Evolutionary conservation across 2,797 vertebrate genomes (phyloP).

Genomic region (Gadopsis marmoratus): DNA sequence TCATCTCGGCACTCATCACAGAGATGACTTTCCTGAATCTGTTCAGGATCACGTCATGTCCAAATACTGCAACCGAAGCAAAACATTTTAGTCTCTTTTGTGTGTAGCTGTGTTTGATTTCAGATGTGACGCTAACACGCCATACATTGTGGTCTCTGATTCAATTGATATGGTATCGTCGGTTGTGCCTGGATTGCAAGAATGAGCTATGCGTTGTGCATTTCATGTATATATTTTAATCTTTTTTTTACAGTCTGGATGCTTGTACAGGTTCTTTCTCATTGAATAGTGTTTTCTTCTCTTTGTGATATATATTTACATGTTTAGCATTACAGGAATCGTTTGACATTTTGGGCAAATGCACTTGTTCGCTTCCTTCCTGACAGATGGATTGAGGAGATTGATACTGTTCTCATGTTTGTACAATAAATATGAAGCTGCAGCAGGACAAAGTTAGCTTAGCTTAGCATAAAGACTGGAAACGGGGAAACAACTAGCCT

Average conservation of each 20-base stretch:
- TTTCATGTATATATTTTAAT: conserved; percentile 80
- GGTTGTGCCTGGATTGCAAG: conserved; percentile 73
- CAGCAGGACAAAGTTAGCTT: background rate
- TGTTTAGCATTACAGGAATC: conserved; percentile 48
- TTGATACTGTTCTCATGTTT: conserved; percentile 14
- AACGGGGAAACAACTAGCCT: background rate
- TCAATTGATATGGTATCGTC: conserved; percentile 66
- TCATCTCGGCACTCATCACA: conserved; percentile 58
- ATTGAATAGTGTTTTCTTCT: conserved; percentile 53
- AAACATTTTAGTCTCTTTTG: conserved; percentile 48
- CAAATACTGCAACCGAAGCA: conserved; percentile 57
- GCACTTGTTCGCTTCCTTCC: conserved; percentile 4
- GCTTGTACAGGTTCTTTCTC: conserved; percentile 76
- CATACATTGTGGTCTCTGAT: conserved; percentile 68
- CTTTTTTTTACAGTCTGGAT: conserved; percentile 74
- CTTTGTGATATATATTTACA: conserved; percentile 53
- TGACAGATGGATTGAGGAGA: conserved; percentile 16
- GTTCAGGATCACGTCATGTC: conserved; percentile 49
- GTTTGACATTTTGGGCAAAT: conserved; percentile 39
- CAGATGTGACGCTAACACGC: conserved; percentile 67
- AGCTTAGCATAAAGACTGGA: conserved; percentile 4
- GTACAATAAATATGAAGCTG: background rate
- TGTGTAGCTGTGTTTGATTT: conserved; percentile 74
- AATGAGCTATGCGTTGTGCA: conserved; percentile 78
- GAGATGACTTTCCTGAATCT: conserved; percentile 43